Evolutionary conservation across 2,888 invertebrate species (phyloP).

Genomic region (Trissolcus japonicus): DNA sequence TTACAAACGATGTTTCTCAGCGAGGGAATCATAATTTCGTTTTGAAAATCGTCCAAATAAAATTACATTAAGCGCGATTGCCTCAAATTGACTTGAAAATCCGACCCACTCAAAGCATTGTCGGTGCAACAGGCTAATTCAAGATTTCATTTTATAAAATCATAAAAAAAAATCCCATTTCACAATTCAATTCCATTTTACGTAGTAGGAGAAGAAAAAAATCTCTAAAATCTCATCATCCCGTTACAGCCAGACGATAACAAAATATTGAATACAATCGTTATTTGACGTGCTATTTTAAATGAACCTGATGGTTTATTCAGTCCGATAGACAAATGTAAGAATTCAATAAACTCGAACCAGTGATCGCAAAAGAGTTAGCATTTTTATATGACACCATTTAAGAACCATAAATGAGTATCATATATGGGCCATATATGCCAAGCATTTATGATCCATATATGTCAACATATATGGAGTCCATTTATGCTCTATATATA

Average conservation of each 20-base stretch:
- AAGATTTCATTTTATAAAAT: conserved; percentile 5
- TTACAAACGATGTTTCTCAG: neutral
- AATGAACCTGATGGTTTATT: conserved; percentile 8
- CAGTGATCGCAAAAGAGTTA: conserved; percentile 16
- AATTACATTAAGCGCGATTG: neutral
- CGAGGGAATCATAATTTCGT: neutral
- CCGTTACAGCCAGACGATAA: too few species aligned
- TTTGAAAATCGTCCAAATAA: neutral
- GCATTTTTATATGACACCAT: too few species aligned
- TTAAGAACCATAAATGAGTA: too few species aligned
- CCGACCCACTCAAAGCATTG: conserved; percentile 3
- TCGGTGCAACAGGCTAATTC: conserved; percentile 17
- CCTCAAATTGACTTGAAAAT: conserved; percentile 1
- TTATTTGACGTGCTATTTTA: neutral
- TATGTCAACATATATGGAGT: too few species aligned
- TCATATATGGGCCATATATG: too few species aligned
- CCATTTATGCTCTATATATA: too few species aligned
- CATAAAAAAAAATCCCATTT: neutral
- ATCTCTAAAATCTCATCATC: neutral
- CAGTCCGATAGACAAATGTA: neutral
- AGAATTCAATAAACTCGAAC: conserved; percentile 24
- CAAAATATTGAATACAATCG: too few species aligned
- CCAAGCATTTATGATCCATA: too few species aligned
- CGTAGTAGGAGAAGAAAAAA: neutral
- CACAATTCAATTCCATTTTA: too few species aligned